Conservation (phyloP, 1,140 invertebrate genomes). For the Pseudachorutes palmiensis region DNA sequence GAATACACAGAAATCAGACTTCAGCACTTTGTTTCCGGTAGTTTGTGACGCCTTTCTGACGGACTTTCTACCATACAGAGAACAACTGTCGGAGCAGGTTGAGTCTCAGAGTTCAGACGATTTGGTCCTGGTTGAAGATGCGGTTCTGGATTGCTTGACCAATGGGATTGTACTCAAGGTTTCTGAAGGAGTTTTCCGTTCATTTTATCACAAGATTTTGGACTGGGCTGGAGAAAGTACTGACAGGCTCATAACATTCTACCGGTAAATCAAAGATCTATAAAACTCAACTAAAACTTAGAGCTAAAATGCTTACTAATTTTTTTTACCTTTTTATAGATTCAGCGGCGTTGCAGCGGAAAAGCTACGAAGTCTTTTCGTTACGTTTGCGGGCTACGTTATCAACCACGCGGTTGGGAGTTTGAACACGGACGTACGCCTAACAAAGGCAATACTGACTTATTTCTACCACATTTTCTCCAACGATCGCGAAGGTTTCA, state of each 20-base stretch:
- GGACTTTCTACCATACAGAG: constrained; percentile 59
- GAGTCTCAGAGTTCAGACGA: constrained; percentile 42
- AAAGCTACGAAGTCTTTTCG: constrained; percentile 75
- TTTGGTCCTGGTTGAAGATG: constrained; percentile 55
- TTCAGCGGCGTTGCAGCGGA: constrained; percentile 49
- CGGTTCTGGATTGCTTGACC: constrained; percentile 63
- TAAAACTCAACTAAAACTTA: too few species aligned
- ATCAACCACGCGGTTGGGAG: constrained; percentile 66
- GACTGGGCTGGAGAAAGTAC: constrained; percentile 60
- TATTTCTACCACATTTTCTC: constrained; percentile 38
- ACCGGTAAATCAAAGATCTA: constrained; percentile 51
- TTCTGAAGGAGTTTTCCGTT: constrained; percentile 76
- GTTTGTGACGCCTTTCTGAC: constrained; percentile 77
- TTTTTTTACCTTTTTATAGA: constrained; percentile 31
- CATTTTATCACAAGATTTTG: constrained; percentile 75
- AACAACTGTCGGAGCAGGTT: constrained; percentile 47
- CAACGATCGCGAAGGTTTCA: constrained; percentile 35
- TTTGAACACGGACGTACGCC: constrained; percentile 45
- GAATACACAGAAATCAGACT: constrained; percentile 30
- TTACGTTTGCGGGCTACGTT: constrained; percentile 77
- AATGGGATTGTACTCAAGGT: constrained; percentile 68
- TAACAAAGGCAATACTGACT: constrained; percentile 28
- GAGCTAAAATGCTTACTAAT: too few species aligned
- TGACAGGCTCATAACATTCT: constrained; percentile 65
- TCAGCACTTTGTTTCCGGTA: constrained; percentile 52